These are phyloP conservation scores for Zelostemma sp. DNA, from an alignment of 1,140 invertebrate genomes.

Conservation along the genomic window DNA sequence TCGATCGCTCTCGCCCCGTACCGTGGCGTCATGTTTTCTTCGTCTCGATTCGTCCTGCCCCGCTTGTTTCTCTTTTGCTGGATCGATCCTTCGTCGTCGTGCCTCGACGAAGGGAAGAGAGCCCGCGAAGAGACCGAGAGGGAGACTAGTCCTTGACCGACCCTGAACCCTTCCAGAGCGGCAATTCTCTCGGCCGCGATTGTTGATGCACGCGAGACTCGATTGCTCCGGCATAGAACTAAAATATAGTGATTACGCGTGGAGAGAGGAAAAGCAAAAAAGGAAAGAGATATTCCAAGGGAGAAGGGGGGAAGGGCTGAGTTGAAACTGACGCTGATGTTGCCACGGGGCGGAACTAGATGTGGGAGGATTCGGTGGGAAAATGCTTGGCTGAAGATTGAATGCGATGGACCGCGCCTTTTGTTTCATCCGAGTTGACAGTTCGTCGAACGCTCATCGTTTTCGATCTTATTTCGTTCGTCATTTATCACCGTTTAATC, in stretches of 20 bases:
- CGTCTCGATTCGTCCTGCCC: conserved; percentile 13
- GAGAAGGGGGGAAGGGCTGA: conserved; percentile 10
- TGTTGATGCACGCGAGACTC: conserved; percentile 52
- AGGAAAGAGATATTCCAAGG: conserved; percentile 24
- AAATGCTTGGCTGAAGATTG: neutral
- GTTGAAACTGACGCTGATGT: conserved; percentile 17
- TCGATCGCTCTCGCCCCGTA: conserved; percentile 10
- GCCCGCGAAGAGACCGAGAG: conserved; percentile 4
- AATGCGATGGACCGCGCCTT: neutral
- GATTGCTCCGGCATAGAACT: conserved; percentile 53
- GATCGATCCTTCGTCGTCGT: conserved; percentile 46
- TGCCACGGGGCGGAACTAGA: conserved; percentile 13
- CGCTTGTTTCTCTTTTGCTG: conserved; percentile 30
- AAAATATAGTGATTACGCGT: conserved; percentile 63
- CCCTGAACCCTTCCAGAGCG: conserved; percentile 61
- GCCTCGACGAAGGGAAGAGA: conserved; percentile 32
- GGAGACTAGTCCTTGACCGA: conserved; percentile 62
- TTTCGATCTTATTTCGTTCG: neutral
- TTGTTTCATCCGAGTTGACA: neutral
- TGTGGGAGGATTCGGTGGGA: neutral
- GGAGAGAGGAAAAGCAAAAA: conserved; percentile 28
- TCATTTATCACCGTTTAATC: no score
- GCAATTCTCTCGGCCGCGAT: conserved; percentile 43
- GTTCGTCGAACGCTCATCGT: neutral
- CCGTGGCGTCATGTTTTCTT: neutral